These are phyloP conservation scores for Psilopsiagon aurifrons DNA, from an alignment of 2,113 vertebrate species.

Conservation along the genomic window DNA sequence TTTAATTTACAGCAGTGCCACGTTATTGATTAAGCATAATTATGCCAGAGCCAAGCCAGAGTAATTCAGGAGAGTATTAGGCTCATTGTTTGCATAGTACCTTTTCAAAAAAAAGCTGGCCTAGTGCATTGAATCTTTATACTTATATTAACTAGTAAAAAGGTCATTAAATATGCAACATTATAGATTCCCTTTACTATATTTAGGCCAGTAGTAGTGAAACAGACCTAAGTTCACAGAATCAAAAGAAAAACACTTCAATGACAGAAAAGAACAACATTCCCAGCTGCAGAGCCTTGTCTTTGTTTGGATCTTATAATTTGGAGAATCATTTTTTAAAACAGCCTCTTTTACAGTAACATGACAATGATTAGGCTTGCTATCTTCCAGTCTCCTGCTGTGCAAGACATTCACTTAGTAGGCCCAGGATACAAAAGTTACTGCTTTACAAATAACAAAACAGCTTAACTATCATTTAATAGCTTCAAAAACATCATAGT, in stretches of 20 bases:
- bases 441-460: slow-evolving; percentile 66
- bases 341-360: slow-evolving; percentile 64
- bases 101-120: neutral
- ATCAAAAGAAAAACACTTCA: neutral
- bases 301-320: slow-evolving; percentile 59
- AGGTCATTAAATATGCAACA: neutral
- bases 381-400: slow-evolving; percentile 52
- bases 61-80: neutral
- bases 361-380: slow-evolving; percentile 60
- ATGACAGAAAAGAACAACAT: neutral
- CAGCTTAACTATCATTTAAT: slow-evolving; percentile 55
- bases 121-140: neutral
- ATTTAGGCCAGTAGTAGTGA: neutral
- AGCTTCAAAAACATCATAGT: slow-evolving; percentile 37
- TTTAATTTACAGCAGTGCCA: neutral
- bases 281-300: slow-evolving; percentile 41
- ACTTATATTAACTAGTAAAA: neutral
- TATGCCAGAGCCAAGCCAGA: neutral
- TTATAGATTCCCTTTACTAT: neutral
- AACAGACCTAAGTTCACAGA: neutral
- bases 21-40: neutral
- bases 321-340: slow-evolving; percentile 66
- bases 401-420: slow-evolving; percentile 30
- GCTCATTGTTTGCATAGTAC: neutral
- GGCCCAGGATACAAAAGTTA: slow-evolving; percentile 16